Evolutionary conservation across 2,797 vertebrate species (phyloP).

Genomic region (Neosilurus mollespiculum): DNA sequence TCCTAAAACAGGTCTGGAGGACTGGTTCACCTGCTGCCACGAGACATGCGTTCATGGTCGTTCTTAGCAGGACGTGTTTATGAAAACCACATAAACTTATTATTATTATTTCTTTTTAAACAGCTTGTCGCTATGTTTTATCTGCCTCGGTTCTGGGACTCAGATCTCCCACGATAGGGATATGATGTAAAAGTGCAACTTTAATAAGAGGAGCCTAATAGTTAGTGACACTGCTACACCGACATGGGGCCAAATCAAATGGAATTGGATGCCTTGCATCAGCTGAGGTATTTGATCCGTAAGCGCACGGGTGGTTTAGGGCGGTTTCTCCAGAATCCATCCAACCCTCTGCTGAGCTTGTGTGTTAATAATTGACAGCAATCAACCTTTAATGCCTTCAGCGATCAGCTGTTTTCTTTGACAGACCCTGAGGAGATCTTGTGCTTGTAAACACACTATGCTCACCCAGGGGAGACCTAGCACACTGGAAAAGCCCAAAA

Average conservation of each 20-base stretch:
- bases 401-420: constrained; percentile 44
- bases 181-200: constrained; percentile 64
- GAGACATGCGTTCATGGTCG: constrained; percentile 31
- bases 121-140: constrained; percentile 51
- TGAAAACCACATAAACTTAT: constrained; percentile 48
- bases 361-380: constrained; percentile 75
- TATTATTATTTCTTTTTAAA: not conserved
- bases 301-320: not conserved
- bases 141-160: constrained; percentile 64
- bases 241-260: constrained; percentile 75
- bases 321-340: constrained; percentile 69
- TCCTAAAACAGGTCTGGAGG: constrained; percentile 45
- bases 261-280: constrained; percentile 76
- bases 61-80: constrained; percentile 52
- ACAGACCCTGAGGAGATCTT: constrained; percentile 60
- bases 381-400: constrained; percentile 70
- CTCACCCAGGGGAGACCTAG: constrained; percentile 20
- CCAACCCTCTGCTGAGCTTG: constrained; percentile 65
- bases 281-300: constrained; percentile 71
- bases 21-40: constrained; percentile 27
- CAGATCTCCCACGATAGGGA: constrained; percentile 73
- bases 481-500: constrained; percentile 27
- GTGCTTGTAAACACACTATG: constrained; percentile 43
- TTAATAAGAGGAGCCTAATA: constrained; percentile 69
- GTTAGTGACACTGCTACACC: constrained; percentile 74